Evolutionary conservation across 2,797 vertebrate species (phyloP).

Genomic region (Darevskia nairensis): DNA sequence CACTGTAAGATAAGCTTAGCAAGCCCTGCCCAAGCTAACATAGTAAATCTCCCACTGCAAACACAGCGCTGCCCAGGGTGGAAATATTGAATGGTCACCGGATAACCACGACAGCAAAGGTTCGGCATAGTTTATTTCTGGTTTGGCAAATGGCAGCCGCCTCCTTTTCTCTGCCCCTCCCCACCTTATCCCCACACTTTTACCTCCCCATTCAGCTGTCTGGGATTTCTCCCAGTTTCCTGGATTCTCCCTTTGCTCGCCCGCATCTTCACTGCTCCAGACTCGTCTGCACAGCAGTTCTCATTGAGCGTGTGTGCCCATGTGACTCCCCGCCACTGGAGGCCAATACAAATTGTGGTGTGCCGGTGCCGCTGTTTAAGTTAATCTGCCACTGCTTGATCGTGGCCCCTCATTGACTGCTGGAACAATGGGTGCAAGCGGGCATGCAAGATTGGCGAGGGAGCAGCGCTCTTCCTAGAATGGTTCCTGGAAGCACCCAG

Average conservation of each 20-base stretch:
- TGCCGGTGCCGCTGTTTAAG: no score
- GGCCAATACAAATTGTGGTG: background rate
- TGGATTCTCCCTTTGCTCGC: background rate
- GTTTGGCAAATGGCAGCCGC: conserved; percentile 52
- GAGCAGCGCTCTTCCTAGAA: no score
- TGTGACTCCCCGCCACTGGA: no score
- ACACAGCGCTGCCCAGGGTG: conserved; percentile 73
- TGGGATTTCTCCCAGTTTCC: conserved; percentile 34
- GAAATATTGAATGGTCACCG: conserved; percentile 76
- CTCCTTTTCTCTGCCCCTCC: conserved; percentile 37
- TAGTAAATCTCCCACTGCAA: conserved; percentile 78
- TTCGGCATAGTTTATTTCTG: conserved; percentile 73
- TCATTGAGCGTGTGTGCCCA: accelerated
- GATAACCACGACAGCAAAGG: conserved; percentile 71
- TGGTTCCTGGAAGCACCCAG: no score
- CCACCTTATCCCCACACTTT: background rate
- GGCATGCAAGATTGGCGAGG: no score
- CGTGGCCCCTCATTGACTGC: no score
- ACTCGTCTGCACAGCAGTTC: background rate
- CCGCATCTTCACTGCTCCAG: background rate
- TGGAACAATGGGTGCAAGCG: no score
- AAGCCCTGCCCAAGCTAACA: conserved; percentile 76
- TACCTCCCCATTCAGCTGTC: conserved; percentile 45
- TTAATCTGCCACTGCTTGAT: no score
- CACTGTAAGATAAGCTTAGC: conserved; percentile 75